These are phyloP conservation scores for Drosophila barbarae DNA, from an alignment of 2,888 invertebrate species.

Conservation along the genomic window DNA sequence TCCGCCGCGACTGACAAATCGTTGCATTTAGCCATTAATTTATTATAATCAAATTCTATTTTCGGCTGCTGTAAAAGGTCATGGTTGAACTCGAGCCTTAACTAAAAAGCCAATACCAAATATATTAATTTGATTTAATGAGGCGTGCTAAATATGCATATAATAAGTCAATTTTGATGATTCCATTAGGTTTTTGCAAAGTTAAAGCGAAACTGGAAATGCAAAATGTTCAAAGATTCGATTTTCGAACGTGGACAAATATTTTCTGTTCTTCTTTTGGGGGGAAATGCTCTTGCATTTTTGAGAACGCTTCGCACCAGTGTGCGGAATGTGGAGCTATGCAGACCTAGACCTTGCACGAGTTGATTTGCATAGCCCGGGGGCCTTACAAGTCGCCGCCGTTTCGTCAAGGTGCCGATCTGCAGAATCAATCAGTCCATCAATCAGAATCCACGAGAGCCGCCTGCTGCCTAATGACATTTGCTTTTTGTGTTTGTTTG, in stretches of 20 bases:
- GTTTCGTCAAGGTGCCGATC: conserved; percentile 47
- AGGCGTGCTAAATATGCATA: conserved; percentile 31
- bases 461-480: conserved; percentile 41
- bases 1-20: conserved; percentile 23
- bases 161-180: conserved; percentile 27
- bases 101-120: conserved; percentile 35
- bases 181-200: conserved; percentile 17
- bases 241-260: conserved; percentile 28
- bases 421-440: conserved; percentile 60
- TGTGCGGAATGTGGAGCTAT: conserved; percentile 47
- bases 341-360: conserved; percentile 67
- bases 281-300: background rate
- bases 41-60: conserved; percentile 34
- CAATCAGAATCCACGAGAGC: conserved; percentile 50
- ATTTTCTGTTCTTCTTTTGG: conserved; percentile 7
- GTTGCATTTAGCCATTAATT: conserved; percentile 28
- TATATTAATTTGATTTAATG: conserved; percentile 40
- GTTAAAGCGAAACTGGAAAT: conserved; percentile 40
- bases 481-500: conserved; percentile 44
- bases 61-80: conserved; percentile 40
- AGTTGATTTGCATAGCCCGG: conserved; percentile 48
- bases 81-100: conserved; percentile 28
- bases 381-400: conserved; percentile 40
- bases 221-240: conserved; percentile 42
- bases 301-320: conserved; percentile 27